These are phyloP conservation scores for Cydia splendana DNA, from an alignment of 1,140 invertebrate genomes.

Conservation along the genomic window DNA sequence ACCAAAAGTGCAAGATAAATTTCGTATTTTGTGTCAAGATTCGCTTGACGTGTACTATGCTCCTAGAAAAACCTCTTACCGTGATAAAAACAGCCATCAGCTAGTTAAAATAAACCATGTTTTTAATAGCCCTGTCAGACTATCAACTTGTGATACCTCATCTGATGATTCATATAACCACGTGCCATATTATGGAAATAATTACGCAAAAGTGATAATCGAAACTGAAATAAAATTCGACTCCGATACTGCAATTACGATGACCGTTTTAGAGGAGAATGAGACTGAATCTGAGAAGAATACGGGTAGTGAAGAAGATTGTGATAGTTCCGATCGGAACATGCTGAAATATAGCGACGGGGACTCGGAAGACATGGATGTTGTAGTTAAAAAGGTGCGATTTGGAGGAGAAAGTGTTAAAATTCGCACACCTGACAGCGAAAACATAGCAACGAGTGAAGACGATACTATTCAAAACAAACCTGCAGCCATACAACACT, in stretches of 20 bases:
- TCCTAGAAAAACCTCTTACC: slow-evolving; percentile 51
- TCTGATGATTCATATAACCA: slow-evolving; percentile 66
- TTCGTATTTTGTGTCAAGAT: slow-evolving; percentile 83
- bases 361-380: slow-evolving; percentile 79
- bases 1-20: slow-evolving; percentile 82
- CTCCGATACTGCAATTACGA: slow-evolving; percentile 87
- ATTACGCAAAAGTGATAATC: slow-evolving; percentile 84
- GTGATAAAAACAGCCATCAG: slow-evolving; percentile 51
- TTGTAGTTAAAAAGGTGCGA: slow-evolving; percentile 84
- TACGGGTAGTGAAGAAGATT: slow-evolving; percentile 76
- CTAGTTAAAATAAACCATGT: slow-evolving; percentile 65
- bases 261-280: slow-evolving; percentile 88
- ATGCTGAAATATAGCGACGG: slow-evolving; percentile 81
- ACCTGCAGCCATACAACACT: slow-evolving; percentile 43
- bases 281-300: slow-evolving; percentile 72
- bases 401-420: slow-evolving; percentile 92
- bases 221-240: slow-evolving; percentile 91
- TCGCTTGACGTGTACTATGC: slow-evolving; percentile 74
- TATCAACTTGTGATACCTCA: slow-evolving; percentile 65
- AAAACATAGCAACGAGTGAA: slow-evolving; percentile 80
- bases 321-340: slow-evolving; percentile 69
- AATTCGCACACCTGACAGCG: slow-evolving; percentile 90
- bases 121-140: slow-evolving; percentile 55
- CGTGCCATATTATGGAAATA: slow-evolving; percentile 61
- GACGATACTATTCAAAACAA: slow-evolving; percentile 63